Base-by-base conservation (phyloP, 2,888 invertebrate species). In the Cryptophagus acutangulus region DNA sequence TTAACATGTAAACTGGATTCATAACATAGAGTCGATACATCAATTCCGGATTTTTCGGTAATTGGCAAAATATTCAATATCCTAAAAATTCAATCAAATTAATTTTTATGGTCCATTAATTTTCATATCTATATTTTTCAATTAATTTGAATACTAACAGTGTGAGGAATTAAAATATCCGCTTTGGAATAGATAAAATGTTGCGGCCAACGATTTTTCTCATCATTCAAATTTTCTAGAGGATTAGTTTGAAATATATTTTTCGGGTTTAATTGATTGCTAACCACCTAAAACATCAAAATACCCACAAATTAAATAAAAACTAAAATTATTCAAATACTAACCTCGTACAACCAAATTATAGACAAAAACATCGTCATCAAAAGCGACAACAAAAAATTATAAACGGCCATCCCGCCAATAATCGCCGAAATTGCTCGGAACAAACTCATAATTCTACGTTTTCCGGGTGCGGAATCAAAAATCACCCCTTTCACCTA, bases 1-100 rank as follows among this genome's bases (percentile, higher is more conserved):
- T 82, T 79, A 0, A 86, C 85, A 65, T 87, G 87, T n/a, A 79
- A 77, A 6, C 84, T 84, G 57, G 80, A 78, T 40, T 81, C 78
- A 65, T 83, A 86, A 42, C 79, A 76, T 24, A 80, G 70, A 17
- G 75, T 70, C 14, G 76, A 74, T 1, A 82, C 79, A 43, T 74
- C 69, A 1, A 82, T 75, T 5, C 83, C 83, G 29, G 75, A 67
- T 39, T 72, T 69, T 73, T 2, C 81, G 72, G 41, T 73, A 70
- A 20, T 72, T 70, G 5, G 79, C 76, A 56, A 86, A 81, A 44
- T 77, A 74, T 61, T 84, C 82, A 41, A 86, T 75, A 61, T 83
- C 83, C 73, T 78, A 54, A 38, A 62, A 64, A 48, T 41, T n/a
- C n/a, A n/a, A n/a, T n/a, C n/a, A n/a, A n/a, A n/a, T n/a, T n/a